These are phyloP conservation scores for Corythucha ciliata DNA, from an alignment of 2,888 invertebrate species.

Conservation along the genomic window DNA sequence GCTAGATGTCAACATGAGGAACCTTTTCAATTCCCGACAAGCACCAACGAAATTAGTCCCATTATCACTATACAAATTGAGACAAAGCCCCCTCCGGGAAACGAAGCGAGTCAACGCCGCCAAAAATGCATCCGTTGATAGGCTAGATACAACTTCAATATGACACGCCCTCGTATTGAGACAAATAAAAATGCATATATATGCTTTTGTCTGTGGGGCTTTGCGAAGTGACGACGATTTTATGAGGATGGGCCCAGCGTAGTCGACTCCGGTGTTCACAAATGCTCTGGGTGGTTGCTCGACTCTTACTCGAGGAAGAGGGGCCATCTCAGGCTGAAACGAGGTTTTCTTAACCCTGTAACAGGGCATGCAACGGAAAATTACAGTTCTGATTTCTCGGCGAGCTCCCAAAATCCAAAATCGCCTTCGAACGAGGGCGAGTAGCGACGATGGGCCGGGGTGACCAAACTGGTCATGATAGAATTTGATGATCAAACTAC, in stretches of 20 bases:
- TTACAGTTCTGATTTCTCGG: slow-evolving; percentile 4
- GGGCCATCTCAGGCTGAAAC: slow-evolving; percentile 24
- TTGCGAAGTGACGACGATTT: slow-evolving; percentile 19
- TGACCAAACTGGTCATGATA: slow-evolving; percentile 23
- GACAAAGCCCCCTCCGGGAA: slow-evolving; percentile 27
- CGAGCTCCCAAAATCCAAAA: slow-evolving; percentile 23
- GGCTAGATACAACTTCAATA: slow-evolving; percentile 28
- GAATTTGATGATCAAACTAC: slow-evolving; percentile 12
- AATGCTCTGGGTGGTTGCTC: slow-evolving; percentile 14
- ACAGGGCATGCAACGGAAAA: slow-evolving; percentile 17
- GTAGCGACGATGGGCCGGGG: slow-evolving; percentile 21
- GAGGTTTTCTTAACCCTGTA: slow-evolving; percentile 13
- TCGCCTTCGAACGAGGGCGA: slow-evolving; percentile 9
- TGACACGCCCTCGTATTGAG: slow-evolving; percentile 33
- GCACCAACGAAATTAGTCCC: slow-evolving; percentile 34
- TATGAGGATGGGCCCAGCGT: slow-evolving; percentile 23
- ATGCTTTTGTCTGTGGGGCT: slow-evolving; percentile 23
- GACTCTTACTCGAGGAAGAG: slow-evolving; percentile 21
- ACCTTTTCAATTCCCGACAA: too few relatives aligned
- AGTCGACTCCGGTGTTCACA: slow-evolving; percentile 23
- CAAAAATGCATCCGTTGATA: slow-evolving; percentile 31
- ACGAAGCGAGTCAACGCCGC: slow-evolving; percentile 30
- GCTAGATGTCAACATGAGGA: too few relatives aligned
- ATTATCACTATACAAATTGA: slow-evolving; percentile 30
- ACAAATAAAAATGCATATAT: slow-evolving; percentile 34